Percentiles rank a stretch among this genome's conserved stretches.
phyloP scores from a whole-genome alignment of 1,140 invertebrate species.

The Aradophagus sp. region DNA sequence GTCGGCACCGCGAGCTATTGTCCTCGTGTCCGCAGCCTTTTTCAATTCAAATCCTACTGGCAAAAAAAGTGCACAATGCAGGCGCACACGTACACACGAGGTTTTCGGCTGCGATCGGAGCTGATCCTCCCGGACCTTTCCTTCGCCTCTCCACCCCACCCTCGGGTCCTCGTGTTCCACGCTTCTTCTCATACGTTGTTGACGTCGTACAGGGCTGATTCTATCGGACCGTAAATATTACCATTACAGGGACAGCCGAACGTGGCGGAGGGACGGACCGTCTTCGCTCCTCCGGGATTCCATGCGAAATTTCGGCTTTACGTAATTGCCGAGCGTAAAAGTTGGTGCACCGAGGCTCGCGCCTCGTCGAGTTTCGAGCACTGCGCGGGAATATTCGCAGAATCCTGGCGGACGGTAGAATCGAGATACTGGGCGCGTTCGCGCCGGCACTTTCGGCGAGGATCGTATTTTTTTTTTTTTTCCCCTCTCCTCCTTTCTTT shows the following conservation, averaged over 20 bases:
- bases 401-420: constrained; percentile 47
- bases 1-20: constrained; percentile 68
- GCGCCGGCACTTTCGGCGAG: constrained; percentile 30
- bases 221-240: constrained; percentile 73
- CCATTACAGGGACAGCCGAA: constrained; percentile 62
- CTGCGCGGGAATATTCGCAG: constrained; percentile 50
- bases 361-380: constrained; percentile 44
- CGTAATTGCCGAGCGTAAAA: constrained; percentile 19
- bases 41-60: constrained; percentile 73
- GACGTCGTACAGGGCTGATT: constrained; percentile 68
- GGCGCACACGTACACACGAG: constrained; percentile 62
- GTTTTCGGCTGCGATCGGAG: constrained; percentile 53
- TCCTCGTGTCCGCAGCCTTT: constrained; percentile 72
- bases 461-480: constrained; percentile 53
- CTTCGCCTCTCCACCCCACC: background rate
- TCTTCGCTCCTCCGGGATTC: constrained; percentile 37
- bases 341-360: constrained; percentile 30
- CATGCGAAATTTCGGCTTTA: constrained; percentile 17
- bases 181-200: constrained; percentile 61
- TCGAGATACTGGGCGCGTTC: constrained; percentile 50
- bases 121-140: constrained; percentile 36
- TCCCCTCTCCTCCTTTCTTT: too few relatives aligned
- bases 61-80: constrained; percentile 68
- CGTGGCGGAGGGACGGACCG: constrained; percentile 31
- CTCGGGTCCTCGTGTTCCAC: constrained; percentile 30